Percentiles rank a stretch among this genome's conserved stretches.
Conservation (phyloP, 2,797 vertebrate genomes). For the Zenarchopterus dispar region DNA sequence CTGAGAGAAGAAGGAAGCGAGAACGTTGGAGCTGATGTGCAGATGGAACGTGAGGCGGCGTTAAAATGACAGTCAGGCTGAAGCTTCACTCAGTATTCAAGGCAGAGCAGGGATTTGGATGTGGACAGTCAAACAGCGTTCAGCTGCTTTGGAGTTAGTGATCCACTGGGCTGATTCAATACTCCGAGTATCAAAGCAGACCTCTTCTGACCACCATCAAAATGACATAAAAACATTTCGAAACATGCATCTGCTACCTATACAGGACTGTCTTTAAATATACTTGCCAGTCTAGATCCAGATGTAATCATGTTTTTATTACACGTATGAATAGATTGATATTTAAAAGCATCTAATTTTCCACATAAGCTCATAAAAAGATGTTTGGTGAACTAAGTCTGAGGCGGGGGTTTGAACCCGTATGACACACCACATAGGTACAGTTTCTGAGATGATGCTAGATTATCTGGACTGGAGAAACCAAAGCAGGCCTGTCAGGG, state of each 20-base stretch:
- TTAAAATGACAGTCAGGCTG: slow-evolving; percentile 53
- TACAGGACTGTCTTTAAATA: slow-evolving; percentile 11
- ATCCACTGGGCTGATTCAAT: slow-evolving; percentile 12
- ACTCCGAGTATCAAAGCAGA: slow-evolving; percentile 4
- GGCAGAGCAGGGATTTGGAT: slow-evolving; percentile 43
- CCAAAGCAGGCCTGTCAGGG: too few relatives aligned
- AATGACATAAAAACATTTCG: slow-evolving; percentile 25
- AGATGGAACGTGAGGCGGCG: slow-evolving; percentile 55
- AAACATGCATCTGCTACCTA: slow-evolving; percentile 5
- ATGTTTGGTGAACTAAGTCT: too few relatives aligned
- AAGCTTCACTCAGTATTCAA: slow-evolving; percentile 51
- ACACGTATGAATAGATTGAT: too few relatives aligned
- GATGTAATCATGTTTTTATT: too few relatives aligned
- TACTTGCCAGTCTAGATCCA: slow-evolving; percentile 24
- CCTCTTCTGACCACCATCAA: slow-evolving; percentile 1
- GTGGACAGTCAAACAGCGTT: slow-evolving; percentile 34
- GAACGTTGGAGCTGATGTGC: slow-evolving; percentile 36
- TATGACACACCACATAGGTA: too few relatives aligned
- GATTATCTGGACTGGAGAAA: too few relatives aligned
- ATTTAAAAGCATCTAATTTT: too few relatives aligned
- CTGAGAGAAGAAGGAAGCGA: slow-evolving; percentile 66
- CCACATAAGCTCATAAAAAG: too few relatives aligned
- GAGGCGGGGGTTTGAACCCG: too few relatives aligned
- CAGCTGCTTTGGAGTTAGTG: slow-evolving; percentile 17
- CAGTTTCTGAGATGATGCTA: too few relatives aligned